Percentiles rank a stretch among this genome's conserved stretches.
Evolutionary conservation across 2,797 vertebrate species (phyloP).

Genomic region (Mormyrus hasselquistii): DNA sequence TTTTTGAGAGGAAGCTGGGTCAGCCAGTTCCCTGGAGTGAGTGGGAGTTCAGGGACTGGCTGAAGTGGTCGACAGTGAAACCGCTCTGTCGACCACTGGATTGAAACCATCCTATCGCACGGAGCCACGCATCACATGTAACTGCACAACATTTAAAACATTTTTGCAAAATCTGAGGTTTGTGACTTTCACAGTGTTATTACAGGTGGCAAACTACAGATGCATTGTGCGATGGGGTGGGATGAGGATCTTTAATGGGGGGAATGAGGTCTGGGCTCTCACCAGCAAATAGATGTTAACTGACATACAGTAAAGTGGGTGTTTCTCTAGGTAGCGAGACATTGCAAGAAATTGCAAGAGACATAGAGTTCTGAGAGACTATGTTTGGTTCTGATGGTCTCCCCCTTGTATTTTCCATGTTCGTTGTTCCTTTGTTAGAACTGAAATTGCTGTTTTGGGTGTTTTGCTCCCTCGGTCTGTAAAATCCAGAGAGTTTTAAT

Average conservation of each 20-base stretch:
- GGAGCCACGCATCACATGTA: not conserved
- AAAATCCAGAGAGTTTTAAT: not conserved
- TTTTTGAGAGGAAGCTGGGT: not conserved
- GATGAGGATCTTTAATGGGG: not conserved
- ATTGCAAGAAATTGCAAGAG: not conserved
- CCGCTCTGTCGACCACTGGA: not conserved
- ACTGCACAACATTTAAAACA: not conserved
- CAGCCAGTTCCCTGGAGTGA: not conserved
- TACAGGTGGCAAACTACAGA: not conserved
- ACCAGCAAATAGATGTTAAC: not conserved
- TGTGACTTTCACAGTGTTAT: not conserved
- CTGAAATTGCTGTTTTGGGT: not conserved
- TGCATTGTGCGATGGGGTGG: not conserved
- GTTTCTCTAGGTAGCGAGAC: not conserved
- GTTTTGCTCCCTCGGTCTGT: not conserved
- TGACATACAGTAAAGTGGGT: not conserved
- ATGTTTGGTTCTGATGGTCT: not conserved
- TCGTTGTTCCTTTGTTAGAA: not conserved
- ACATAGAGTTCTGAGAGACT: not conserved
- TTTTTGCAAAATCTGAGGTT: not conserved
- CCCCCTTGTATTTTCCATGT: not conserved
- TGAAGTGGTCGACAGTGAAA: not conserved
- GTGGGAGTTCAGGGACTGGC: not conserved
- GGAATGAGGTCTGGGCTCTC: not conserved
- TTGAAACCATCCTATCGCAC: not conserved